Percentiles rank a stretch among this genome's conserved stretches.
Conservation (phyloP, 2,888 invertebrate species). For the Asteroscopus sphinx region DNA sequence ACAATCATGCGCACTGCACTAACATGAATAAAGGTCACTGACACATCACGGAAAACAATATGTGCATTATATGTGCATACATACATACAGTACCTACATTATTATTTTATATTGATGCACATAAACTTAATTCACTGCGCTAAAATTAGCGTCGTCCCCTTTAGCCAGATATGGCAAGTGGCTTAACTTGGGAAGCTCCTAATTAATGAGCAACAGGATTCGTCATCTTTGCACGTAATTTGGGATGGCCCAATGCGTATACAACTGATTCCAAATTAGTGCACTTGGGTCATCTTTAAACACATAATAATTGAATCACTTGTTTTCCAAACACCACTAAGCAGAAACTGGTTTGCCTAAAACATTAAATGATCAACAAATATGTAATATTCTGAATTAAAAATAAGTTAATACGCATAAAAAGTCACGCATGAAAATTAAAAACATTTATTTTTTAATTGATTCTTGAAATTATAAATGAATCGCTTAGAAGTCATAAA, state of each 20-base stretch:
- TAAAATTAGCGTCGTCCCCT: constrained; percentile 27
- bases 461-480: too few species aligned
- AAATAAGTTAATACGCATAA: too few species aligned
- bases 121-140: constrained; percentile 18
- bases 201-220: not conserved
- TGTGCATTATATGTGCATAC: constrained; percentile 43
- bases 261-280: not conserved
- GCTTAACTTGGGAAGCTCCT: not conserved
- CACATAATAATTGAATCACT: too few species aligned
- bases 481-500: too few species aligned
- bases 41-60: constrained; percentile 70
- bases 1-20: constrained; percentile 50
- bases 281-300: too few species aligned
- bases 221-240: not conserved
- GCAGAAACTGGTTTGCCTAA: too few species aligned
- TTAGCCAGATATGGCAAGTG: constrained; percentile 14
- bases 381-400: too few species aligned
- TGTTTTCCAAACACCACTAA: too few species aligned
- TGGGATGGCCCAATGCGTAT: not conserved
- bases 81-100: constrained; percentile 6
- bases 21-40: constrained; percentile 73
- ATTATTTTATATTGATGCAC: constrained; percentile 24
- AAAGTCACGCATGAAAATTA: too few species aligned
- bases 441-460: too few species aligned
- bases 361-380: too few species aligned